Base-by-base conservation (phyloP, 2,888 invertebrate species). In the Pachycephus smyrnensis region DNA sequence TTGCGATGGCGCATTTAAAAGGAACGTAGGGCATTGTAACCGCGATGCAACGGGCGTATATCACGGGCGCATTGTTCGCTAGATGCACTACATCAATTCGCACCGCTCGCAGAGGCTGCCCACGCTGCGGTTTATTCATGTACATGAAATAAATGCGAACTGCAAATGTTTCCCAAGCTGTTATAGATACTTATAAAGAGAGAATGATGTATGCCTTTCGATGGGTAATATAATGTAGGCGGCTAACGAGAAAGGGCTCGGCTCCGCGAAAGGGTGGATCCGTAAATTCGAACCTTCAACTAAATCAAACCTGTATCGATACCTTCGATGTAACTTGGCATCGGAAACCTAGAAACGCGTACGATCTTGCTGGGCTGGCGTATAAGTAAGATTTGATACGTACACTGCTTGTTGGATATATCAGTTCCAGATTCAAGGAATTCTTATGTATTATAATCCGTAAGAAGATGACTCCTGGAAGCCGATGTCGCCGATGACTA, bases 151-250 rank as follows among this genome's bases (percentile, higher is more conserved):
- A 83, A 83, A 83, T 75, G 85, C 84, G 87, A 88, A 85, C 88
- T 89, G 89, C 89, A 85, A 90, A 90, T 90, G 89, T 90, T 89
- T 89, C 89, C 88, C 89, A 87, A 82, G 86, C 88, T 88, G 89
- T 88, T 90, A 89, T 87, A 89, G 88, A 90, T 90, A 89, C 89
- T 89, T 88, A 88, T 90, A 86, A 89, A 88, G 89, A 87, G 86
- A 84, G 86, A 88, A 90, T 90, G 90, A 90, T 90, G 88, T 89
- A 90, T 89, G 88, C 86, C 85, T 84, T 86, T 87, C 90, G 86
- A 89, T 90, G 86, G 88, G 88, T 90, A 90, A 90, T 90, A 90
- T 90, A 90, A 90, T 89, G 90, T 90, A 88, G 90, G 89, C 90
- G 90, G 90, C 88, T 90, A 90, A 90, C 90, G 90, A 90, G 89